These are phyloP conservation scores for Brachystomella parvula DNA, from an alignment of 1,140 invertebrate genomes.

Conservation along the genomic window DNA sequence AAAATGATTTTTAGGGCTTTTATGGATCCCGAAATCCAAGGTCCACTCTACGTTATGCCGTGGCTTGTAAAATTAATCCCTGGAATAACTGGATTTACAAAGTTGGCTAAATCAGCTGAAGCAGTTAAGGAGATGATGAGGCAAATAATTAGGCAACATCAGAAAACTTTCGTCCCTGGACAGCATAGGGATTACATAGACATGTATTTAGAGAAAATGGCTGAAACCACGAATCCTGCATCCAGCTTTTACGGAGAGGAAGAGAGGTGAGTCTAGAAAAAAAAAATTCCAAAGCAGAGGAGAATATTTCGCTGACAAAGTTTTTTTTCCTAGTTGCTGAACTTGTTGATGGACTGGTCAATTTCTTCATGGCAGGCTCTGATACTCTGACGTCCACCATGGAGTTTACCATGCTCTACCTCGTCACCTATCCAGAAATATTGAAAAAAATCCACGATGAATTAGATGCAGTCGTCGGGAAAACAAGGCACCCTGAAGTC, in stretches of 20 bases:
- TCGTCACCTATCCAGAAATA: constrained; percentile 65
- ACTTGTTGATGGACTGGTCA: constrained; percentile 11
- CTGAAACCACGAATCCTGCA: background rate
- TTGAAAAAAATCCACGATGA: constrained; percentile 69
- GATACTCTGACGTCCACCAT: constrained; percentile 71
- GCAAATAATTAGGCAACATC: constrained; percentile 14
- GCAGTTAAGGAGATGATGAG: background rate
- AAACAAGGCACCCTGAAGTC: constrained; percentile 31
- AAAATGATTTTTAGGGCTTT: background rate
- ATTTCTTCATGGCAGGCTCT: constrained; percentile 59
- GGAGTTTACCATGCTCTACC: constrained; percentile 66
- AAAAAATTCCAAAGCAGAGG: background rate
- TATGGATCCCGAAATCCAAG: background rate
- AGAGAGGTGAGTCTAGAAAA: constrained; percentile 2
- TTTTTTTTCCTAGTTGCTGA: constrained; percentile 13
- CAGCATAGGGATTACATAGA: constrained; percentile 23
- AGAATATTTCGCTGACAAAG: background rate
- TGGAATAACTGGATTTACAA: background rate
- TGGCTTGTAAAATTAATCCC: background rate
- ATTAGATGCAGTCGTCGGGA: constrained; percentile 64
- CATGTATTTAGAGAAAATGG: constrained; percentile 22
- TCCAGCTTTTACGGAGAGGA: constrained; percentile 14
- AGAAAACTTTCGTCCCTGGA: constrained; percentile 13
- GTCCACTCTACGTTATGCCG: background rate
- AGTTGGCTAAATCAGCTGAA: background rate